phyloP scores from a whole-genome alignment of 2,888 invertebrate species.

The Xylocampa areola region DNA sequence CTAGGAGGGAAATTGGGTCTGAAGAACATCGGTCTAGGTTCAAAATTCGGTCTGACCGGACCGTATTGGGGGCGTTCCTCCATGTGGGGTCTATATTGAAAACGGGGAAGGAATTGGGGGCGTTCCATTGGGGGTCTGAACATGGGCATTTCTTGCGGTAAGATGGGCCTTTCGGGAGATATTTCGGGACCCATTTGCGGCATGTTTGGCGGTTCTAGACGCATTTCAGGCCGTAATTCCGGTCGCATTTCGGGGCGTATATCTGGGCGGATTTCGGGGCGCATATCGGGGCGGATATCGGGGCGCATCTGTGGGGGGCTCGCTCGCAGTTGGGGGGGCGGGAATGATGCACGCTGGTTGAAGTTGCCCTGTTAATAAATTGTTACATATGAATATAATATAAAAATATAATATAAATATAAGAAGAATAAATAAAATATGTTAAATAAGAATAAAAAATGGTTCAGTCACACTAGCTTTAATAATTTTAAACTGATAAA shows the following conservation, averaged over 20 bases:
- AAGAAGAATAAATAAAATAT: too few species aligned
- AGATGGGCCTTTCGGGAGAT: slow-evolving; percentile 66
- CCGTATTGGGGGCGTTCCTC: slow-evolving; percentile 63
- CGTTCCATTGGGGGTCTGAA: slow-evolving; percentile 62
- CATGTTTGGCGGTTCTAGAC: slow-evolving; percentile 27
- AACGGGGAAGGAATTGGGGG: slow-evolving; percentile 59
- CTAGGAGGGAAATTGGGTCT: slow-evolving; percentile 66
- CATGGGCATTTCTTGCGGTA: slow-evolving; percentile 61
- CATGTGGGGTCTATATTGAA: slow-evolving; percentile 65
- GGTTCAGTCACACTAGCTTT: too few species aligned
- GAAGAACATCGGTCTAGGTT: slow-evolving; percentile 69
- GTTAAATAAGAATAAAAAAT: too few species aligned
- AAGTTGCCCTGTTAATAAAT: slow-evolving; percentile 75
- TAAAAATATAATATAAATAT: background rate
- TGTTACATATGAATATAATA: background rate
- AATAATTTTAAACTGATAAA: too few species aligned
- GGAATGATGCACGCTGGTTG: slow-evolving; percentile 73
- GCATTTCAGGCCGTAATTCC: slow-evolving; percentile 38
- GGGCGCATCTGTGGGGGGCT: slow-evolving; percentile 58
- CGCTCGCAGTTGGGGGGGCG: slow-evolving; percentile 63
- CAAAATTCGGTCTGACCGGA: slow-evolving; percentile 65
- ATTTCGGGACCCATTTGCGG: slow-evolving; percentile 64
- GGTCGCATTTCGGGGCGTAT: slow-evolving; percentile 48
- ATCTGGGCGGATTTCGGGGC: slow-evolving; percentile 47
- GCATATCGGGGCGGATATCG: slow-evolving; percentile 39